A percentile compares a stretch with the other conserved stretches of the same genome.
These are phyloP conservation scores for Campoplex nolae DNA, from an alignment of 2,888 invertebrate species.

Conservation along the genomic window DNA sequence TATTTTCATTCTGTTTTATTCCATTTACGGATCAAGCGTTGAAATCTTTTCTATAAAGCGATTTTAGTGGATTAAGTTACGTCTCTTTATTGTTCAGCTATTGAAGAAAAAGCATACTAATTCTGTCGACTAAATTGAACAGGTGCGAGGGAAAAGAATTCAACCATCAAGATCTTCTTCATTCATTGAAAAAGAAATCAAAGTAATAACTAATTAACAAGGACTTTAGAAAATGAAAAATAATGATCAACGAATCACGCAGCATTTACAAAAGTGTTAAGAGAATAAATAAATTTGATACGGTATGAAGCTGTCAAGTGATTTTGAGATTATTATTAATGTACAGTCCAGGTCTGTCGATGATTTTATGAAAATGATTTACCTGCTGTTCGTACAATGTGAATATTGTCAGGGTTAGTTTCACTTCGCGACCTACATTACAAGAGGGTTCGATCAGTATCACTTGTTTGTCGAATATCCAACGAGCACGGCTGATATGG, in stretches of 20 bases:
- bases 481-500: constrained; percentile 63
- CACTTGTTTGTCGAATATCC: constrained; percentile 75
- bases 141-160: not conserved
- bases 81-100: not conserved
- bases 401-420: constrained; percentile 48
- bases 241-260: not conserved
- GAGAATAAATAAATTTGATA: not conserved
- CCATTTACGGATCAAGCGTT: not conserved
- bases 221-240: not conserved
- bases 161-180: not conserved
- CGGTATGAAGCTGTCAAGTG: not conserved
- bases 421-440: constrained; percentile 72
- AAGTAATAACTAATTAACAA: not conserved
- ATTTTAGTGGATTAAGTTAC: not conserved
- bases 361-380: constrained; percentile 24
- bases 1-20: constrained; percentile 1
- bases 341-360: not conserved
- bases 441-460: constrained; percentile 74
- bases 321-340: not conserved
- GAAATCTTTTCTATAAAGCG: not conserved
- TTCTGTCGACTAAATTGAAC: not conserved
- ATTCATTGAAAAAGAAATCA: not conserved
- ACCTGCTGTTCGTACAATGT: not conserved
- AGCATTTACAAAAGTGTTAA: not conserved
- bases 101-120: not conserved